Base-by-base conservation (phyloP, 2,113 vertebrate genomes). In the Plotosus lineatus region DNA sequence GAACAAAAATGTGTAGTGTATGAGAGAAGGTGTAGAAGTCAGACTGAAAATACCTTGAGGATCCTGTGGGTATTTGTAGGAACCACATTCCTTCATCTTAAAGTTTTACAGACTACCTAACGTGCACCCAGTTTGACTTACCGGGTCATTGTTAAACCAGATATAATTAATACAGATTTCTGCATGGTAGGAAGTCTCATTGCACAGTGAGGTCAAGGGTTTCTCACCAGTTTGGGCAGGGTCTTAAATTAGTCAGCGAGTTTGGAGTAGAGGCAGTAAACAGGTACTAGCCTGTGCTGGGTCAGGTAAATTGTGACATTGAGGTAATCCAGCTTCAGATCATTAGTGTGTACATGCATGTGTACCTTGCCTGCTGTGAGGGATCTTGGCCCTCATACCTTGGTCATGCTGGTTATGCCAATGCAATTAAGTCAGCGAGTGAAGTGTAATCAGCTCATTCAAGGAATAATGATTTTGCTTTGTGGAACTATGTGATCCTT, bases 221-320 rank as follows among this genome's bases (percentile, higher is more conserved):
- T 55, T 40, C 56, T 65, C 40, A 73, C 63, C 66, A n/a, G 73
- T 44, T n/a, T n/a, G n/a, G 36, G 56, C 61, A 48, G 40, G 48
- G 66, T 69, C 51, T 74, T 73, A 46, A 56, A 61, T 58, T 56
- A 75, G 75, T 66, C 50, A 80, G 51, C 83, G 74, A 31, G 38
- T 75, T 53, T 71, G 78, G 81, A 85, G 74, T 78, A 78, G 81
- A 58, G 78, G 40, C 40, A 77, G 78, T 77, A 69, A 74, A 80
- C 55, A 33, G 73, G 12, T n/a, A 36, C 50, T 82, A 80, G 72
- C 65, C 33, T 44, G 28, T 7, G 46, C 19, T 2, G 58, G 40
- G 26, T 56, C 68, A 77, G 51, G 26, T 60, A 21, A 51, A 60
- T 56, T 31, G n/a, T 66, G 79, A 44, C 61, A 17, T n/a, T 63